Evolutionary conservation across 2,113 vertebrate species (phyloP).

Genomic region (Spheniscus mendiculus): DNA sequence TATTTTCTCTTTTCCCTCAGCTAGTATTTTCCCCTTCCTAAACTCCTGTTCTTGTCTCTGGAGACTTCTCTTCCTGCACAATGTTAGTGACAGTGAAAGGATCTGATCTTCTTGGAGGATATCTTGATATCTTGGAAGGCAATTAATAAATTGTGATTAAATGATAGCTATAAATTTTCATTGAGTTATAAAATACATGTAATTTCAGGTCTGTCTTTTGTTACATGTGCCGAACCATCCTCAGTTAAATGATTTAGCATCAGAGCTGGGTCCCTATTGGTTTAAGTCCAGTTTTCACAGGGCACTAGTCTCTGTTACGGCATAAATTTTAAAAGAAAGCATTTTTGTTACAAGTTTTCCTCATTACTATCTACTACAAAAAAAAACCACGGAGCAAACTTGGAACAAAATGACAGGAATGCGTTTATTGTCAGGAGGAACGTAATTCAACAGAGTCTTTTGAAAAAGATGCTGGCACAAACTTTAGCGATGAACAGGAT

Average conservation of each 20-base stretch:
- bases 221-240: accelerated
- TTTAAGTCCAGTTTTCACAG: neutral
- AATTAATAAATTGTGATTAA: neutral
- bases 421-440: neutral
- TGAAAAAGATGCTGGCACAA: neutral
- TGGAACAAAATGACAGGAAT: neutral
- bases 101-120: neutral
- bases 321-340: neutral
- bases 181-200: neutral
- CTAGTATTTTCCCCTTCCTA: neutral
- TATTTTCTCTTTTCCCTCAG: neutral
- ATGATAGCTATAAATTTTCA: neutral
- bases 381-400: neutral
- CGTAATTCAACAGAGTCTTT: neutral
- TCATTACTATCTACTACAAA: neutral
- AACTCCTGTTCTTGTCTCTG: neutral
- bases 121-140: neutral
- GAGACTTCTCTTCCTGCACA: neutral
- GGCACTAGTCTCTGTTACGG: neutral
- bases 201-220: neutral
- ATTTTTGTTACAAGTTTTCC: neutral
- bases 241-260: neutral
- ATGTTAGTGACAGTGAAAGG: neutral
- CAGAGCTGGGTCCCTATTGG: neutral
- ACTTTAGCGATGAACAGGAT: neutral